Evolutionary conservation across 1,140 invertebrate species (phyloP).

Genomic region (Drosophila melanogaster): Release_6_plus_ISO1_MT NC_004354.4:2592001-2592500

Average conservation of each 20-base stretch:
- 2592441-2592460: constrained; percentile 13
- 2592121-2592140: constrained; percentile 74
- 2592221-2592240: constrained; percentile 21
- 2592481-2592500: constrained; percentile 1
- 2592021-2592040: constrained; percentile 25
- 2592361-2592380: too few relatives aligned
- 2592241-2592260: constrained; percentile 6
- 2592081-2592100: constrained; percentile 31
- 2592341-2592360: constrained; percentile 16
- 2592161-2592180: constrained; percentile 26
- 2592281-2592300: not conserved
- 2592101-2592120: constrained; percentile 40
- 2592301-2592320: not conserved
- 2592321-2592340: not conserved
- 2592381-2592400: too few relatives aligned
- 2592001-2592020: constrained; percentile 81
- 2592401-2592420: constrained; percentile 23
- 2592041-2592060: not conserved
- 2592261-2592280: not conserved
- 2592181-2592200: constrained; percentile 25
- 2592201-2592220: constrained; percentile 19
- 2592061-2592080: not conserved
- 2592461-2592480: constrained; percentile 40
- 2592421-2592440: constrained; percentile 39
- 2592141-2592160: constrained; percentile 72